Conservation (phyloP, 2,113 vertebrate genomes). For the Calypte anna region DNA sequence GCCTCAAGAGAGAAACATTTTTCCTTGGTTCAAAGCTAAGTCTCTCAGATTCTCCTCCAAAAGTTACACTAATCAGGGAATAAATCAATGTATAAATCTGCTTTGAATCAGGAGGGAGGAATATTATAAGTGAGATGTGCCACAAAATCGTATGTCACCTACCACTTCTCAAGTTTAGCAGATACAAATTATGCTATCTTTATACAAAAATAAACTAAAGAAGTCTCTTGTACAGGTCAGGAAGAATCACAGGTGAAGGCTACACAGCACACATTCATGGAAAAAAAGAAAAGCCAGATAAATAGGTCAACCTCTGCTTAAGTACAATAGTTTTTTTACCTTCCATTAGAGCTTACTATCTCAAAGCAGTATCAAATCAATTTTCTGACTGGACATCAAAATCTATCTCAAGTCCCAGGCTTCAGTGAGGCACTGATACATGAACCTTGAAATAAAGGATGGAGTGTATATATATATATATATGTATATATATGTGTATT, state of each 20-base stretch:
- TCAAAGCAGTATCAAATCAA: neutral
- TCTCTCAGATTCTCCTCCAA: neutral
- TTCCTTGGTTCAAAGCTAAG: neutral
- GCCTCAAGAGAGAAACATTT: neutral
- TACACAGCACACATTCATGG: accelerated
- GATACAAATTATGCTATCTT: neutral
- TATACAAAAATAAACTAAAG: neutral
- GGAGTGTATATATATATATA: neutral
- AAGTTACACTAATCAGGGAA: neutral
- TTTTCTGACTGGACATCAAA: neutral
- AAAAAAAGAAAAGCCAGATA: neutral
- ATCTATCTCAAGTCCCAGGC: neutral
- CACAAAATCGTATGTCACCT: neutral
- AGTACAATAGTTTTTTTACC: neutral
- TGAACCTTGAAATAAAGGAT: neutral
- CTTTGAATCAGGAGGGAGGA: neutral
- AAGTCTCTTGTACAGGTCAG: neutral
- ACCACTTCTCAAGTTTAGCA: neutral
- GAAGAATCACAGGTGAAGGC: neutral
- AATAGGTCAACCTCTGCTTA: neutral
- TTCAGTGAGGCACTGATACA: neutral
- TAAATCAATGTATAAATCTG: neutral
- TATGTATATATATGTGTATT: neutral
- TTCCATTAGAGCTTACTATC: neutral
- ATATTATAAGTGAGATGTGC: neutral